Conservation (phyloP, 2,888 invertebrate species). For the Xestoiulus laeticollis region DNA sequence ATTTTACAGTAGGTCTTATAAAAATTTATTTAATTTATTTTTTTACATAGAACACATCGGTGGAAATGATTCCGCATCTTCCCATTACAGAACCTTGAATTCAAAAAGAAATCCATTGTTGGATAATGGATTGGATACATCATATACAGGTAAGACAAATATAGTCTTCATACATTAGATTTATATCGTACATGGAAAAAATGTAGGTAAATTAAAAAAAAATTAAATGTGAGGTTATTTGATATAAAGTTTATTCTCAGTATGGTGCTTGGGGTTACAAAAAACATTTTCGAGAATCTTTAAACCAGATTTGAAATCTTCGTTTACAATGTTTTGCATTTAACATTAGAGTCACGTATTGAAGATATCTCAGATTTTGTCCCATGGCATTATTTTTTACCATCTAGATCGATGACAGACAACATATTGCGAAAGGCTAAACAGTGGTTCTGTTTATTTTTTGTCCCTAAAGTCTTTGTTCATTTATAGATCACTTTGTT, state of each 20-base stretch:
- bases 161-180: neutral
- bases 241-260: neutral
- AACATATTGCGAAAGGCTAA: neutral
- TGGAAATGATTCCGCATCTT: constrained; percentile 54
- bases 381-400: constrained; percentile 18
- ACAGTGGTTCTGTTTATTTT: neutral
- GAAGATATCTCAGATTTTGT: neutral
- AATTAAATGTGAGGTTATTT: too few species aligned
- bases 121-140: constrained; percentile 48
- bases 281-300: neutral
- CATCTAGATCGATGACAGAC: neutral
- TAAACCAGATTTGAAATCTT: neutral
- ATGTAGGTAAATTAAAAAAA: too few species aligned
- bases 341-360: neutral
- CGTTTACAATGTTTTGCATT: neutral
- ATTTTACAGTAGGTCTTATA: too few species aligned
- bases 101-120: constrained; percentile 54
- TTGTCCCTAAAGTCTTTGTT: neutral
- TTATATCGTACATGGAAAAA: too few species aligned
- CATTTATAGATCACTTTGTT: constrained; percentile 15
- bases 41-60: constrained; percentile 54
- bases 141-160: constrained; percentile 52
- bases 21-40: neutral
- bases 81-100: constrained; percentile 54
- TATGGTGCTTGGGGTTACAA: neutral